Evolutionary conservation across 2,113 vertebrate genomes (phyloP), one percentile per base, ranked within the genome.

Genomic region (Antechinus flavipes): DNA sequence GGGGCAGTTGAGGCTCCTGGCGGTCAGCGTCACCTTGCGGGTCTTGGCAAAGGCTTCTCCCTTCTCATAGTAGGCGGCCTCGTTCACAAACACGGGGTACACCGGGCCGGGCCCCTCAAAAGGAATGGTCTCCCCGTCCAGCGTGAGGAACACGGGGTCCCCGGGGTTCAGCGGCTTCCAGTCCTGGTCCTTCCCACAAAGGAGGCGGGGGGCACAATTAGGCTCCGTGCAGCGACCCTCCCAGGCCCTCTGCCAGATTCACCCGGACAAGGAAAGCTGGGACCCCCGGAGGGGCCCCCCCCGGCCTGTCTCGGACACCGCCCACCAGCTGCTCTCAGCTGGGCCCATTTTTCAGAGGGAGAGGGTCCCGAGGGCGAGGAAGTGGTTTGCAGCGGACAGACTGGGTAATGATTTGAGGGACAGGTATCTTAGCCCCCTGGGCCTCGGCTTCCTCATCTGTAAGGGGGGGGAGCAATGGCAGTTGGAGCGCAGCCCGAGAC

Each of bases 1-100:
- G 93, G 94, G 94, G 46, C 68, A 97, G 95, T 97, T 98, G 97
- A 99, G 98, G 46, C 98, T 97, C 89, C 98, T 98, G 52, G 99
- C 99, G 9, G 95, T 98, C 97, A 99, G 97, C 84, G 98, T 98
- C 95, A 99, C 97, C 98, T 99, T 99, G 68, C 98, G 98, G 19
- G 99, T 99, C 96, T 99, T 99, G 8, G 99, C 98, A 58, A 99
- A 99, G 3, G 99, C 99, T 98, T 99, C 99, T 91, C 99, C 99
- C 98, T 99, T 99, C 97, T 99, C 99, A 92, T 99, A 99, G 98
- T 99, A 99, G 0, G 99, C 99, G 0, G 99, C 99, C 98, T 99
- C 99, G 0, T 99, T 99, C 96, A 99, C 99, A 97, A 99, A 99
- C 26, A 99, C 99, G 4, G 99, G 99, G 90, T 99, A 99, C 91